Evolutionary conservation across 1,140 invertebrate genomes (phyloP), one percentile per base, ranked within the genome.

Genomic region (Euschistus heros): DNA sequence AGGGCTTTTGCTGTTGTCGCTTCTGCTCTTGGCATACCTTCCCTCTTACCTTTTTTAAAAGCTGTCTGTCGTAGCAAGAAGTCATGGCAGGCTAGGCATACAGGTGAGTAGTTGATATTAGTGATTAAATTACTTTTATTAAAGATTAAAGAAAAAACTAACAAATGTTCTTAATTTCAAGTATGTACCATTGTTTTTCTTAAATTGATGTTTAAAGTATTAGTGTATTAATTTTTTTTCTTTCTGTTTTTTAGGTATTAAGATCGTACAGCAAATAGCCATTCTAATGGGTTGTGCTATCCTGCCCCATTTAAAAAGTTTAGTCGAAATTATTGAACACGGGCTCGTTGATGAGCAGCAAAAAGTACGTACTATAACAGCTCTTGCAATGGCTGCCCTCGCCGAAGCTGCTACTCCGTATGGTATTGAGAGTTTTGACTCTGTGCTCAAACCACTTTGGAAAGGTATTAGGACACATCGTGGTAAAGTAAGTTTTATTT

Each of bases 231-330:
- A 46, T n/a, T 46, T n/a, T 8, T 13, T 18, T 54, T 10, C 22
- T 24, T 13, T 13, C 27, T 44, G 10, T 55, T 63, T 59, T 68
- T n/a, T 47, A 72, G 71, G 94, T 74, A 99, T 99, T 61, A 99
- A 99, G 79, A 99, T 99, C 75, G 97, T 99, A 0, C 97, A 99
- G 76, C 97, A 99, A 79, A 99, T 99, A 69, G 94, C 97, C 44
- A 99, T 99, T 73, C 78, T 99, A 0, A 99, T 99, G 97, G 97
- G 97, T 0, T 99, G 97, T 77, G 97, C 97, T 50, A 98, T 99
- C 73, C 77, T 99, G 62, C 97, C 97, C 0, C 97, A 99, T 84
- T 80, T 99, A 8, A 97, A 97, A 76, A 92, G 89, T 67, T 81
- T 99, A 17, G 97, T 99, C 0, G 97, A 99, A 81, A 99, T 99